These are phyloP conservation scores for Micrastur ruficollis DNA, from an alignment of 2,797 vertebrate genomes.

Conservation along the genomic window DNA sequence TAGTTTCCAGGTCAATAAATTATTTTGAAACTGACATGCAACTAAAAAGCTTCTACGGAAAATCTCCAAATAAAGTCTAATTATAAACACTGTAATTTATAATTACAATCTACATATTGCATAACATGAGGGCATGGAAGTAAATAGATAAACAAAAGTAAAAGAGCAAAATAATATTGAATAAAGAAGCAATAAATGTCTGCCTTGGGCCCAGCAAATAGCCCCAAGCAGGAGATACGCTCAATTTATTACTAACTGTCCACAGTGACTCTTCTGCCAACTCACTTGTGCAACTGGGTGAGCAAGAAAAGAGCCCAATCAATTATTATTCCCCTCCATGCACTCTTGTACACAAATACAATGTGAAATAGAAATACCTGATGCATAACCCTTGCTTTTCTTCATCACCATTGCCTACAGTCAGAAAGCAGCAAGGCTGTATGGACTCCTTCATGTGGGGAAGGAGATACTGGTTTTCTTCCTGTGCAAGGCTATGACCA, in stretches of 20 bases:
- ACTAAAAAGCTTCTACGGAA: not conserved
- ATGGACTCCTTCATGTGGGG: fast-evolving
- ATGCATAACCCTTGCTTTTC: not conserved
- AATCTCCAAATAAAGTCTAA: not conserved
- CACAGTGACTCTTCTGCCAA: not conserved
- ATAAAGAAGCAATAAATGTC: not conserved
- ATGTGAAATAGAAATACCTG: not conserved
- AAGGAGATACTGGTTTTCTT: not conserved
- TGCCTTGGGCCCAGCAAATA: not conserved
- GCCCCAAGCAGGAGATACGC: not conserved
- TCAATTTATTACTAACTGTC: not conserved
- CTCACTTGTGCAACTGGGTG: not conserved
- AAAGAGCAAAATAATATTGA: not conserved
- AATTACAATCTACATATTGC: not conserved
- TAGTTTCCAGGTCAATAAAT: not conserved
- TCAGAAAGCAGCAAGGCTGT: not conserved
- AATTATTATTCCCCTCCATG: not conserved
- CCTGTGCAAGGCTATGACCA: not conserved
- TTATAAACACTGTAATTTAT: not conserved
- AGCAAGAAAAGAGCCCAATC: not conserved
- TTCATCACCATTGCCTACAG: not conserved
- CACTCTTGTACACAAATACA: not conserved
- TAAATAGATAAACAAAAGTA: not conserved
- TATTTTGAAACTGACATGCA: not conserved
- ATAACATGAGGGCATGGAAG: not conserved